Conservation (phyloP, 2,888 invertebrate species). For the Drosophila nr. fundita region DNA sequence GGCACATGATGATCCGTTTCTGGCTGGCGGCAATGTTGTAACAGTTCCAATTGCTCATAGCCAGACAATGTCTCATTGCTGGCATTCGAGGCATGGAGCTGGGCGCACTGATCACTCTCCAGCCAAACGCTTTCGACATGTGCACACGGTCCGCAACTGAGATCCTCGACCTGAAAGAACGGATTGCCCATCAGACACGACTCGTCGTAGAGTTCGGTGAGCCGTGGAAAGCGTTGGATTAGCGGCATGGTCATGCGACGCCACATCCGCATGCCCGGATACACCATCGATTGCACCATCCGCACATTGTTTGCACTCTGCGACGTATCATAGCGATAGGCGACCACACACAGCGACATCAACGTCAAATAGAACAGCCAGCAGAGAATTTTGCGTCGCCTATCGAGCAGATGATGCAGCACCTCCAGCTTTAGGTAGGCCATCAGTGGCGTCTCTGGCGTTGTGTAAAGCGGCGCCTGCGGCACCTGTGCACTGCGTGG, state of each 20-base stretch:
- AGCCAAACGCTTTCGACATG: conserved; percentile 87
- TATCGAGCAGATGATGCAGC: conserved; percentile 84
- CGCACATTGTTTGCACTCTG: conserved; percentile 49
- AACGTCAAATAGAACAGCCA: conserved; percentile 82
- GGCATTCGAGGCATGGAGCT: conserved; percentile 19
- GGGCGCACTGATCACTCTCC: conserved; percentile 61
- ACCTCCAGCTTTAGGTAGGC: conserved; percentile 84
- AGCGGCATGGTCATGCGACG: conserved; percentile 91
- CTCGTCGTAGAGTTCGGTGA: conserved; percentile 92
- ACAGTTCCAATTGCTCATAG: conserved; percentile 34
- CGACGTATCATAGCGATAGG: conserved; percentile 79
- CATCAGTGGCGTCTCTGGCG: conserved; percentile 61
- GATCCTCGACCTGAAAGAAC: conserved; percentile 91
- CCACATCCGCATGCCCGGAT: conserved; percentile 91
- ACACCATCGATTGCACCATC: conserved; percentile 88
- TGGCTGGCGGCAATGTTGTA: conserved; percentile 55
- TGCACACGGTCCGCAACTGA: conserved; percentile 94
- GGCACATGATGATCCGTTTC: conserved; percentile 83
- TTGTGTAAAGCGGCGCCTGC: conserved; percentile 24
- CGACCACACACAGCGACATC: conserved; percentile 81
- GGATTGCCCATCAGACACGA: conserved; percentile 94
- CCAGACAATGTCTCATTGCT: conserved; percentile 8
- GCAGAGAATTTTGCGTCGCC: conserved; percentile 83
- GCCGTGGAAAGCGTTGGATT: conserved; percentile 90
- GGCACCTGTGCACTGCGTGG: conserved; percentile 45